Evolutionary conservation across 2,113 vertebrate species (phyloP), one percentile per base, ranked within the genome.

Genomic region (Anhinga anhinga): DNA sequence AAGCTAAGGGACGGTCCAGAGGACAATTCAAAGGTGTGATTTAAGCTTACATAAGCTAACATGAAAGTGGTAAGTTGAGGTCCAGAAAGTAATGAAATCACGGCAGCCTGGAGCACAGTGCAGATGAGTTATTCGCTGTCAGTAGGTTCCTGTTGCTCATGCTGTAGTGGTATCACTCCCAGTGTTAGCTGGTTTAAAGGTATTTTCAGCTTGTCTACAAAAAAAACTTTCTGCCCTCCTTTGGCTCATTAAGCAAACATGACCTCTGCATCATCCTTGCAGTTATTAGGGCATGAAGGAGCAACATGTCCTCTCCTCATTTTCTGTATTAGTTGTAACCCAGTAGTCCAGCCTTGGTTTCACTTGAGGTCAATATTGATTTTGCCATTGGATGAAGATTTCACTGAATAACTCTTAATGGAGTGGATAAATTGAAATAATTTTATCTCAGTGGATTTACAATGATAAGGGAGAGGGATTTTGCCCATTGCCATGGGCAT

Each of bases 11-110:
- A 90, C 0, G 18, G 82, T 90, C 67, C 90, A 94, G 88, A 96
- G 92, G 88, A 90, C 95, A 74, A 73, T 40, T 90, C 92, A 78
- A 70, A 96, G 82, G 55, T 73, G 85, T 81, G 95, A 86, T 90
- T 93, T 59, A 80, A 90, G 90, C 90, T 96, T 83, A 44, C 92
- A 86, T 73, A 88, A 94, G 67, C 88, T 80, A 80, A 95, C 79
- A 92, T 88, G 82, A 88, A 90, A 95, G 90, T 69, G 53, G 14
- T 40, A 69, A 53, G 50, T 0, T 58, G 85, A 93, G 79, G 63
- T 90, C 79, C 92, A 88, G 88, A 90, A 71, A 47, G 71, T n/a
- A 71, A 80, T 92, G 90, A 83, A 80, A 83, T n/a, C 67, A 58
- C 42, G n/a, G 82, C 90, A 94, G 95, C 95, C 92, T 45, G 76